Base-by-base conservation (phyloP, 2,113 vertebrate species). In the Micronycteris hirsuta region DNA sequence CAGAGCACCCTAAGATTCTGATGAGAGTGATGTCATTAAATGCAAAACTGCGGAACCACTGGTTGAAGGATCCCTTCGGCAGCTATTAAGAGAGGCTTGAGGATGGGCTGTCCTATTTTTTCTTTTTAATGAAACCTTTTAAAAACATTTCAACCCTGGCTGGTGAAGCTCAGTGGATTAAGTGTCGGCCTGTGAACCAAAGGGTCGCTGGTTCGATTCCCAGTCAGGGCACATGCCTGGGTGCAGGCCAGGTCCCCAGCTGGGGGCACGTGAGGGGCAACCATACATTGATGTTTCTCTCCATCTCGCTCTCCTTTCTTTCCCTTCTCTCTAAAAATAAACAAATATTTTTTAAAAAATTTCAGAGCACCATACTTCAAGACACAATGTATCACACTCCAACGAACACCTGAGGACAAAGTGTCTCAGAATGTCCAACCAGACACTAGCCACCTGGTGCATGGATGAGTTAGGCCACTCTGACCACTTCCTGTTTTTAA, bases 1-100 rank as follows among this genome's bases (percentile, higher is more conserved):
- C 87, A 92, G 96, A 97, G 86, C 36, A 65, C 19, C 76, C 88
- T n/a, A 89, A 73, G 67, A 74, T 41, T 93, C 80, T 90, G 95
- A 95, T 82, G 71, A 92, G 1, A 49, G 26, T 36, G 41, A 82
- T 33, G n/a, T 13, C 58, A 76, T 83, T 89, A 94, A 95, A 91
- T 12, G 58, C 77, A 85, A 89, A 93, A 22, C 65, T 41, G 38
- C 43, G 70, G 86, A 86, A 68, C 15, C 14, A 16, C 14, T 93
- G n/a, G 52, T 49, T 85, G 71, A 41, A 93, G 80, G 73, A 78
- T 86, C 45, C 4, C 58, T 92, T 24, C 4, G 56, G 74, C 54
- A 94, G 56, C 68, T 47, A 61, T 26, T 24, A 86, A 65, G 65
- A 80, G 52, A 82, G n/a, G 45, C 36, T 47, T 70, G 24, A 63